These are phyloP conservation scores for Nerophis ophidion DNA, from an alignment of 2,113 vertebrate species.

Conservation along the genomic window DNA sequence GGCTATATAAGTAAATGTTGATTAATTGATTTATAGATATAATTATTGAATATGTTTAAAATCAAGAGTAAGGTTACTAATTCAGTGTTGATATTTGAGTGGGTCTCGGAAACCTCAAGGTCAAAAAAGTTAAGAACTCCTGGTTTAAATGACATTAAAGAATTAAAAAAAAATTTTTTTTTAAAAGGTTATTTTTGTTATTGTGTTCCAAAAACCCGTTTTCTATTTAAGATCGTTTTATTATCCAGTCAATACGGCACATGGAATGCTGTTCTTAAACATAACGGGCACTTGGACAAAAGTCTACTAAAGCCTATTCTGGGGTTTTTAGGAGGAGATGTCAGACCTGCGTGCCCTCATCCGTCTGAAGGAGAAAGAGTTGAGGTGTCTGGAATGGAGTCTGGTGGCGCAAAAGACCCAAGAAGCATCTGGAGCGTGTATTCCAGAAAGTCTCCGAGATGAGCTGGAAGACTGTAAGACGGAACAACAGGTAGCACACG, in stretches of 20 bases:
- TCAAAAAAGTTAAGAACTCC: too few species aligned
- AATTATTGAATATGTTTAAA: too few species aligned
- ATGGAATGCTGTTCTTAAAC: too few species aligned
- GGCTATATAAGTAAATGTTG: too few species aligned
- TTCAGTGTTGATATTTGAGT: too few species aligned
- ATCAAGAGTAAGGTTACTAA: too few species aligned
- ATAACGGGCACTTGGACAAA: not conserved
- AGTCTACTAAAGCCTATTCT: not conserved
- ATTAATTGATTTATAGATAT: too few species aligned
- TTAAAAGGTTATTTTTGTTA: too few species aligned
- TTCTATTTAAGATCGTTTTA: too few species aligned
- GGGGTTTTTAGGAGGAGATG: conserved; percentile 78
- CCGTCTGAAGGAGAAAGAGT: conserved; percentile 76
- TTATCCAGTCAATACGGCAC: too few species aligned
- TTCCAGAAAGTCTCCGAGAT: conserved; percentile 67
- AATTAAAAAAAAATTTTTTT: not conserved
- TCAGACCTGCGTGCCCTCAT: conserved; percentile 71
- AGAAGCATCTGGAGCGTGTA: conserved; percentile 66
- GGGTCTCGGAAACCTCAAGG: too few species aligned
- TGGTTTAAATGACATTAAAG: not conserved
- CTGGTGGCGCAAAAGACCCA: conserved; percentile 70
- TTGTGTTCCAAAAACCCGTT: too few species aligned
- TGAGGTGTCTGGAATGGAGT: conserved; percentile 73
- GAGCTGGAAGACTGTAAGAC: conserved; percentile 51
- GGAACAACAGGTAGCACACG: conserved; percentile 57